A percentile compares a stretch with the other conserved stretches of the same genome.
phyloP scores from a whole-genome alignment of 2,113 vertebrate species.

The Tenrec ecaudatus region DNA sequence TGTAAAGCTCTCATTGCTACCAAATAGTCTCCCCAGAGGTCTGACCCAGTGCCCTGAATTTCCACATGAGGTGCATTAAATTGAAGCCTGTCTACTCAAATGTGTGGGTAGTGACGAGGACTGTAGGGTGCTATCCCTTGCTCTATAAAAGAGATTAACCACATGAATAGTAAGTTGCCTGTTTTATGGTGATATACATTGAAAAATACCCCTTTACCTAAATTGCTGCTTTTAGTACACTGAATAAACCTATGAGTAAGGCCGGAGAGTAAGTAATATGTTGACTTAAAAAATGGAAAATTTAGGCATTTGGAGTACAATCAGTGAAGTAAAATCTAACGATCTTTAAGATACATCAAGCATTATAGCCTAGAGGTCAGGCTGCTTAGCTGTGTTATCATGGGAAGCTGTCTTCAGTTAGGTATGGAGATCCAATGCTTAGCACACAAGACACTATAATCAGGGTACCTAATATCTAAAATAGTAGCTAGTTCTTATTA shows the following conservation, averaged over 20 bases:
- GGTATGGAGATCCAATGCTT: constrained; percentile 27
- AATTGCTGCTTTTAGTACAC: neutral
- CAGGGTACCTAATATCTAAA: neutral
- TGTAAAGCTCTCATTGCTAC: neutral
- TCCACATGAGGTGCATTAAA: neutral
- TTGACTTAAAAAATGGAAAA: constrained; percentile 11
- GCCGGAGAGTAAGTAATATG: neutral
- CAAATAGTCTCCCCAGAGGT: neutral
- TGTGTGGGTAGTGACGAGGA: neutral
- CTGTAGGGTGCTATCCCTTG: neutral
- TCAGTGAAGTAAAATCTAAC: neutral
- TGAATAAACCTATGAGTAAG: neutral
- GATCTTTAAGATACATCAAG: neutral
- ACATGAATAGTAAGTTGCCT: constrained; percentile 34
- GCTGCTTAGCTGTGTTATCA: neutral
- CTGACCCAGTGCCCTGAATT: constrained; percentile 50
- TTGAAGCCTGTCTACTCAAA: neutral
- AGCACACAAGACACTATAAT: neutral
- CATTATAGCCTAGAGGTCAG: neutral
- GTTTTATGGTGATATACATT: neutral
- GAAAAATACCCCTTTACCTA: neutral
- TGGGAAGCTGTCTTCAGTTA: neutral
- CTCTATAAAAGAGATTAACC: constrained; percentile 16
- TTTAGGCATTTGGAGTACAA: neutral
- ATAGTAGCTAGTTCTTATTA: neutral